Conservation (phyloP, 2,888 invertebrate genomes). For the Epistrophe grossulariae region DNA sequence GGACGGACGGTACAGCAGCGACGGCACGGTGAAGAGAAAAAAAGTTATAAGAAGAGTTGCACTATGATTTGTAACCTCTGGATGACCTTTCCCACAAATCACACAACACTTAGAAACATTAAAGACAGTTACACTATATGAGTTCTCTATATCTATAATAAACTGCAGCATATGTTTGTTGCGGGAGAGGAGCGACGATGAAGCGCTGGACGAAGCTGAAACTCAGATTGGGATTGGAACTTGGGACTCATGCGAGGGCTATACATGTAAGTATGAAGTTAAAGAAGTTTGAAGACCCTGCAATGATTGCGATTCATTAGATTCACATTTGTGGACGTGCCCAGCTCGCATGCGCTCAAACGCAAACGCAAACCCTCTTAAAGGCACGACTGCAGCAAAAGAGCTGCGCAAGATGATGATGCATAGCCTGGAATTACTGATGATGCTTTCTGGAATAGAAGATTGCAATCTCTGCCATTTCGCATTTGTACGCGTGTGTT, state of each 20-base stretch:
- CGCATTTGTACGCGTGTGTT: slow-evolving; percentile 64
- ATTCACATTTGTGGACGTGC: slow-evolving; percentile 76
- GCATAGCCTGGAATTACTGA: slow-evolving; percentile 73
- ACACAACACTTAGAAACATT: slow-evolving; percentile 75
- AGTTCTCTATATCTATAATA: slow-evolving; percentile 30
- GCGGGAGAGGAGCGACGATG: neutral
- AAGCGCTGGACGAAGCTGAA: neutral
- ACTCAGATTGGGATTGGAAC: neutral
- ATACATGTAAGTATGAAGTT: neutral
- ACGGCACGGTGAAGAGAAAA: slow-evolving; percentile 21
- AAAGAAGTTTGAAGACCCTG: slow-evolving; percentile 54
- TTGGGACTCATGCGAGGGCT: slow-evolving; percentile 50
- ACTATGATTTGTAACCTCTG: slow-evolving; percentile 71
- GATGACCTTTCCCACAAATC: slow-evolving; percentile 76
- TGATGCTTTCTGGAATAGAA: slow-evolving; percentile 74
- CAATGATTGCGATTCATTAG: slow-evolving; percentile 76
- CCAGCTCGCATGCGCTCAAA: slow-evolving; percentile 48
- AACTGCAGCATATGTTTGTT: neutral
- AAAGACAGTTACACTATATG: slow-evolving; percentile 75
- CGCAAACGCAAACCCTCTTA: slow-evolving; percentile 16
- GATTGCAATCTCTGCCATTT: slow-evolving; percentile 67
- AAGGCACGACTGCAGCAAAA: slow-evolving; percentile 32
- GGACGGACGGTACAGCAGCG: neutral
- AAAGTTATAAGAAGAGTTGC: slow-evolving; percentile 38
- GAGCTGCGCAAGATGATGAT: slow-evolving; percentile 55